phyloP scores from a whole-genome alignment of 37 sponge, comb jelly and placozoan genomes.

The Axinella damicornis region DNA sequence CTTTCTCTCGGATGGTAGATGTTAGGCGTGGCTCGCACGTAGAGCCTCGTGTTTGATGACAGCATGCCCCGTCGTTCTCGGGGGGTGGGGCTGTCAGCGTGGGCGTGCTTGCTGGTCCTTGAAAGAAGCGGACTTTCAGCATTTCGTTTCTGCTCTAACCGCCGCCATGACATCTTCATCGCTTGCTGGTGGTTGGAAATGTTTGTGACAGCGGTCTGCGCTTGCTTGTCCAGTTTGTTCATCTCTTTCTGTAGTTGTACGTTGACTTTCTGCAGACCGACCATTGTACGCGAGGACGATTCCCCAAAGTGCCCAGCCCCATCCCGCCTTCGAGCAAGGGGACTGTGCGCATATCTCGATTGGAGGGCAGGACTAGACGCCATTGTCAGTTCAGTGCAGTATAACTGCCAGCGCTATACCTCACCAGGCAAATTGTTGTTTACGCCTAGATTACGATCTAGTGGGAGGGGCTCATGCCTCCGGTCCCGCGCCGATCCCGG shows the following conservation, averaged over 20 bases:
- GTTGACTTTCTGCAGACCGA: constrained; percentile 42
- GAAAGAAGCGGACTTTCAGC: constrained; percentile 9
- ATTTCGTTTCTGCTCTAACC: constrained; percentile 38
- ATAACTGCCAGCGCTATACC: too few species aligned
- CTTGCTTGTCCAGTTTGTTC: constrained; percentile 58
- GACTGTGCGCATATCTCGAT: too few species aligned
- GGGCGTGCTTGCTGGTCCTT: not conserved
- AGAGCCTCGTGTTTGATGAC: constrained; percentile 36
- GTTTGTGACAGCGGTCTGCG: constrained; percentile 49
- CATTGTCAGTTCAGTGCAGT: too few species aligned
- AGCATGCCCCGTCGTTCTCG: constrained; percentile 4
- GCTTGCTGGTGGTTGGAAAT: constrained; percentile 74
- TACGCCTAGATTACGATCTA: too few species aligned
- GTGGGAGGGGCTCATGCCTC: too few species aligned
- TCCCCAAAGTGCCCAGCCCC: constrained; percentile 26
- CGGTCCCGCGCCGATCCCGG: too few species aligned
- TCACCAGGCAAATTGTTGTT: too few species aligned
- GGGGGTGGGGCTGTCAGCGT: not conserved
- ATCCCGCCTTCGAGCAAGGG: too few species aligned
- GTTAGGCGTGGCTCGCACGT: constrained; percentile 36
- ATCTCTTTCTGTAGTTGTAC: constrained; percentile 58
- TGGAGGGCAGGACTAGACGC: too few species aligned
- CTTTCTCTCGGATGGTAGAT: constrained; percentile 14
- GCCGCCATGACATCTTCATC: constrained; percentile 66
- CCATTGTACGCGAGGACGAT: constrained; percentile 11